A percentile compares a stretch with the other conserved stretches of the same genome.
phyloP scores from a whole-genome alignment of 2,888 invertebrate genomes.

The Cantharis lateralis region DNA sequence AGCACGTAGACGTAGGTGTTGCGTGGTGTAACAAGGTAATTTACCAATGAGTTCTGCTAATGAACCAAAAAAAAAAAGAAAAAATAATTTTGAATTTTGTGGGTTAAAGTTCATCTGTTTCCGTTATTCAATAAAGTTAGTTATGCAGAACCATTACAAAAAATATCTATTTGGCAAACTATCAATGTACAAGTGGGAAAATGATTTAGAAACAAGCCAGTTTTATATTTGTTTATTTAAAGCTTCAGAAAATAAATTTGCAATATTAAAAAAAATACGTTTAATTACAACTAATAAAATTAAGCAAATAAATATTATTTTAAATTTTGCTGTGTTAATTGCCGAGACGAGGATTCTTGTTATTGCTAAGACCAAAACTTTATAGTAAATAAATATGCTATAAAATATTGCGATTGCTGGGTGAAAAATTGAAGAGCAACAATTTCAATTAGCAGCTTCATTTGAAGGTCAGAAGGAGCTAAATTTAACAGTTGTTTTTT shows the following conservation, averaged over 20 bases:
- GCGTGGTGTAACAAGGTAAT: not conserved
- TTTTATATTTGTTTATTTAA: not conserved
- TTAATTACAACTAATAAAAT: not conserved
- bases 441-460: not conserved
- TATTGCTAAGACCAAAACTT: not conserved
- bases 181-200: not conserved
- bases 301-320: not conserved
- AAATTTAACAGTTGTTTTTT: too few species aligned
- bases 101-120: not conserved
- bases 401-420: not conserved
- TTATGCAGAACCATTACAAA: not conserved
- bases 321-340: not conserved
- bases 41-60: not conserved
- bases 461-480: too few species aligned
- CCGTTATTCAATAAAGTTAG: not conserved
- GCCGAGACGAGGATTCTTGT: not conserved
- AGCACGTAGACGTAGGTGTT: not conserved
- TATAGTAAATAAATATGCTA: not conserved
- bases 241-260: not conserved
- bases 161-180: not conserved
- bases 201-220: not conserved
- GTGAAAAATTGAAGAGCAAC: not conserved
- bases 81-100: not conserved
- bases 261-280: not conserved
- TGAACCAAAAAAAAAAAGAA: not conserved